Evolutionary conservation across 1,140 invertebrate genomes (phyloP), one percentile per base, ranked within the genome.

Genomic region (Cryptotermes secundus): DNA sequence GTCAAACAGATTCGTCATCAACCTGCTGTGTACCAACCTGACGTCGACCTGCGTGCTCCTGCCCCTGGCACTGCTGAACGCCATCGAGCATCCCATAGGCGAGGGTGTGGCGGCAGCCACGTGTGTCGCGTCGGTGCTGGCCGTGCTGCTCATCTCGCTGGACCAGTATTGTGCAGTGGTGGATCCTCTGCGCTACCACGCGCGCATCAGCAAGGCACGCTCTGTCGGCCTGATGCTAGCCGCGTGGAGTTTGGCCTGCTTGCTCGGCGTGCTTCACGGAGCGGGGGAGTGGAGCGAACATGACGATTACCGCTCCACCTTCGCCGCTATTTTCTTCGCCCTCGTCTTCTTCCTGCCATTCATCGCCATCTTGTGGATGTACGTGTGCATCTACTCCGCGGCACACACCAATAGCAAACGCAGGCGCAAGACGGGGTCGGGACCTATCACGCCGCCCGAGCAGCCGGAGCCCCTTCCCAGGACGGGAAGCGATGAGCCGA

Each of bases 91-190:
- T 12, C 83, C 79, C 45, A 16, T 83, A 2, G 81, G 82, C 65
- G 92, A 93, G 79, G 90, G 92, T 82, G 87, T 90, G 9, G 90
- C 91, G 81, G 92, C 90, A 53, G 92, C 91, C 34, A 87, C 92
- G 2, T 90, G 92, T 79, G 91, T 92, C 24, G 90, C 91, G 1
- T 92, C 92, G 31, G 92, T 94, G 3, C 91, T 96, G 34, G 94
- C 95, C 1, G 93, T 97, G 12, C 91, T 96, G 16, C 91, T 97
- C 19, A 96, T 98, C 59, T 95, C 95, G 1, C 90, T 96, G 3
- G 96, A 98, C 88, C 95, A 97, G 87, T 97, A 96, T 89, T 94
- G 95, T 86, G 96, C 96, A 1, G 96, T 98, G 45, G 95, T 96
- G 10, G 95, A 96, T 88, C 96, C 96, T 0, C 90, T 97, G 35